These are phyloP conservation scores for Idaea dimidiata DNA, from an alignment of 2,888 invertebrate species.

Conservation along the genomic window DNA sequence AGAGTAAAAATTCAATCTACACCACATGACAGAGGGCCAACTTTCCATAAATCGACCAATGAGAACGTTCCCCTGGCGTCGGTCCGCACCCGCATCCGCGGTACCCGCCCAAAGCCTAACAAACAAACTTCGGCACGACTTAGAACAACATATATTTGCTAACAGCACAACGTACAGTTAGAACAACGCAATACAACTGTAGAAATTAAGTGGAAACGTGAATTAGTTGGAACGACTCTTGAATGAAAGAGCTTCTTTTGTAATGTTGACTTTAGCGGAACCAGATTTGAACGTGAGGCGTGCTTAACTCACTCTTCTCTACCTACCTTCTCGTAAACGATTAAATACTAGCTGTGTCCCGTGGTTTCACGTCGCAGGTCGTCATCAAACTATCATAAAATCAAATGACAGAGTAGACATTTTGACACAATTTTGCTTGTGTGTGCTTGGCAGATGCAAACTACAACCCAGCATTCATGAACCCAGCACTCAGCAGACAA, in stretches of 20 bases:
- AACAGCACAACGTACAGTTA: not conserved
- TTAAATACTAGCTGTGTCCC: not conserved
- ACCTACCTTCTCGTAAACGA: not conserved
- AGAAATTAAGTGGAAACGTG: not conserved
- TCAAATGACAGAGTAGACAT: too few species aligned
- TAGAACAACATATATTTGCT: slow-evolving; percentile 6
- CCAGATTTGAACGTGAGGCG: not conserved
- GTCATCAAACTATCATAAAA: too few species aligned
- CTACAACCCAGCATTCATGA: too few species aligned
- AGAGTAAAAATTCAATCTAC: too few species aligned
- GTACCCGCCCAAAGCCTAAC: slow-evolving; percentile 44
- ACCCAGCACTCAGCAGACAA: too few species aligned
- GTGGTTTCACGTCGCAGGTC: too few species aligned
- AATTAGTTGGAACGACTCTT: not conserved
- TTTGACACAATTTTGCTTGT: too few species aligned
- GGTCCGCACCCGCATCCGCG: not conserved
- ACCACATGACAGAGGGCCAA: too few species aligned
- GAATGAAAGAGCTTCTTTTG: not conserved
- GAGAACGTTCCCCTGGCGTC: slow-evolving; percentile 15
- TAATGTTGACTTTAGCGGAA: not conserved
- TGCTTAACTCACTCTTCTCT: not conserved
- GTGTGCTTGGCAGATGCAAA: too few species aligned
- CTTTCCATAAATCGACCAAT: slow-evolving; percentile 32
- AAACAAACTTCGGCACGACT: slow-evolving; percentile 37
- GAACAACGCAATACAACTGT: not conserved